Evolutionary conservation across 2,888 invertebrate species (phyloP), one percentile per base, ranked within the genome.

Genomic region (Lumbricus terrestris): DNA sequence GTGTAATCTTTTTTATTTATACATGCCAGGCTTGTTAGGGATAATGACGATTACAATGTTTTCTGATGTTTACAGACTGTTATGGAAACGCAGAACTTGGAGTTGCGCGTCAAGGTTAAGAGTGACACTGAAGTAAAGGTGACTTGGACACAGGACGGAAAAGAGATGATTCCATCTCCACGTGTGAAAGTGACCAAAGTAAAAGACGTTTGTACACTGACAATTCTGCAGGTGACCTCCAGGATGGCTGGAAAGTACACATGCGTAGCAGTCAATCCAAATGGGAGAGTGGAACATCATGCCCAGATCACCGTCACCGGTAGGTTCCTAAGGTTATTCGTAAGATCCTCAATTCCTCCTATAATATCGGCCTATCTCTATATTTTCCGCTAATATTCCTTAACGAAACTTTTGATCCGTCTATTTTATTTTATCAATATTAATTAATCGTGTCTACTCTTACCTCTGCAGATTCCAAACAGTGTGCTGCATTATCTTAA

Each of bases 111-210:
- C 40, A 90, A 89, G 89, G 98, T 98, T 5, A 97, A 96, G 20
- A 98, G 98, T 89, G 97, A 97, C 94, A 94, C 95, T 33, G 91
- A 92, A n/a, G 94, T 94, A 29, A 92, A 92, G 42, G 94, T 95
- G 90, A 94, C 93, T 34, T 95, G 95, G 95, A 95, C 94, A 92
- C 93, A 95, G 90, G 95, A 97, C 92, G 96, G 96, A 15, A 96
- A 96, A 88, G 95, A 97, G 34, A 95, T 91, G 95, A 96, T 54
- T 96, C 69, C 54, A 15, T 90, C 90, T 4, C 98, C 98, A 89
- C 96, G 97, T 5, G 98, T 98, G 23, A 97, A 97, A 94, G 96
- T 98, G 38, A 96, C 96, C 85, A 98, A 98, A 98, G 97, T 96
- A 91, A 93, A 93, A 5, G 93, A 94, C 82, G 92, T 92, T 20